phyloP scores from a whole-genome alignment of 2,888 invertebrate genomes.

The Cephonodes hylas region DNA sequence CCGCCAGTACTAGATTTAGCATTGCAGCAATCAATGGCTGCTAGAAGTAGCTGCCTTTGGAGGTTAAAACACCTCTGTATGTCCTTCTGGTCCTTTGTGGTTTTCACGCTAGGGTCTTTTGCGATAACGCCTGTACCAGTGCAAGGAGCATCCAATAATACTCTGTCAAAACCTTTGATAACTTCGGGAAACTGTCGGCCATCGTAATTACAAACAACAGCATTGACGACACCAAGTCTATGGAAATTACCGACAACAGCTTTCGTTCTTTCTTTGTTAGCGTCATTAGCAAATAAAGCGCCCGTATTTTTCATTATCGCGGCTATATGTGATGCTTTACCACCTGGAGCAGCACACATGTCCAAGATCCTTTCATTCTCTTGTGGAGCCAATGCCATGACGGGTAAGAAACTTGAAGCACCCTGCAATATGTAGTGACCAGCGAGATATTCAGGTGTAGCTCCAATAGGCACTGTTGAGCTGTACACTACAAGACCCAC shows the following conservation, averaged over 20 bases:
- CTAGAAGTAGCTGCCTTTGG: conserved; percentile 94
- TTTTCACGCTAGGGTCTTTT: conserved; percentile 98
- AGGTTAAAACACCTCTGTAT: conserved; percentile 95
- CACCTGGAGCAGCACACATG: conserved; percentile 99
- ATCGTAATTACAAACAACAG: conserved; percentile 93
- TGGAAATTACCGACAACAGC: conserved; percentile 98
- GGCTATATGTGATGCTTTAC: conserved; percentile 98
- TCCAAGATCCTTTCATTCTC: conserved; percentile 97
- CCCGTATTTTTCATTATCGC: conserved; percentile 99
- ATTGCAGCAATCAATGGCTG: conserved; percentile 98
- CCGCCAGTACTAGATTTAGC: conserved; percentile 96
- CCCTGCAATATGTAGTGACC: conserved; percentile 99
- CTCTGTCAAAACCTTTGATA: conserved; percentile 96
- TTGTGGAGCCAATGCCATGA: conserved; percentile 98
- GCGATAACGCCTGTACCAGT: conserved; percentile 99
- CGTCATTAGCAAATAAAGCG: conserved; percentile 96
- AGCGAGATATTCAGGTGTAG: conserved; percentile 99
- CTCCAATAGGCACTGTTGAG: conserved; percentile 97
- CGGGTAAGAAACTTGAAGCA: conserved; percentile 97
- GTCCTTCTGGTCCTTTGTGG: conserved; percentile 93
- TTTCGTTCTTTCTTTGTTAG: conserved; percentile 92
- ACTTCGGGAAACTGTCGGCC: conserved; percentile 92
- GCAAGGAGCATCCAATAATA: conserved; percentile 98
- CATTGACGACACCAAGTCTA: conserved; percentile 96
- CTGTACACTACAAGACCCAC: conserved; percentile 98